Evolutionary conservation across 2,888 invertebrate genomes (phyloP).

Genomic region (Athetis lepigone): DNA sequence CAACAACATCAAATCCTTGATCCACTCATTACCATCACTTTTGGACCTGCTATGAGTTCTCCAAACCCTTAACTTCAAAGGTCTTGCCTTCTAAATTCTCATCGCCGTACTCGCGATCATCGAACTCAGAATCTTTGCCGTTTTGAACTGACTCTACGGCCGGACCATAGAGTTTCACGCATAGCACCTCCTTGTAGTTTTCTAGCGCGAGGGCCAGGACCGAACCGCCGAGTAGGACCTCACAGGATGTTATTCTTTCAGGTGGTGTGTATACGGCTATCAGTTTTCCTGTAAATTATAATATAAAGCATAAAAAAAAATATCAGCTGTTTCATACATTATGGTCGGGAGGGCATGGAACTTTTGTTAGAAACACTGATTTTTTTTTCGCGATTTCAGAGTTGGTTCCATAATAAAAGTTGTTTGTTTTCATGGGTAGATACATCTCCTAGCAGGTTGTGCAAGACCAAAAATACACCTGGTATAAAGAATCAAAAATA

Average conservation of each 20-base stretch:
- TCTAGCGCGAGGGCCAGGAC: conserved; percentile 93
- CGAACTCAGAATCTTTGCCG: conserved; percentile 87
- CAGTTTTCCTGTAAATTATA: conserved; percentile 91
- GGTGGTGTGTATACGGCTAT: conserved; percentile 95
- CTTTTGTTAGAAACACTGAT: too few relatives aligned
- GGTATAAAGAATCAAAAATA: too few relatives aligned
- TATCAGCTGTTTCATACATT: too few relatives aligned
- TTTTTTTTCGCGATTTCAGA: too few relatives aligned
- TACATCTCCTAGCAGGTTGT: too few relatives aligned
- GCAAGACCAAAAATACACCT: too few relatives aligned
- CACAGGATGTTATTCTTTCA: conserved; percentile 93
- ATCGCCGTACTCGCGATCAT: conserved; percentile 87
- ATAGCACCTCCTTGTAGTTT: conserved; percentile 92
- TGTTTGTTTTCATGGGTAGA: too few relatives aligned
- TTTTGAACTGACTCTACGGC: conserved; percentile 77
- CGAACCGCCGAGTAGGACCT: conserved; percentile 93
- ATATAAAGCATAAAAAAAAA: too few relatives aligned
- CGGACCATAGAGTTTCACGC: conserved; percentile 90
- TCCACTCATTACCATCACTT: conserved; percentile 21
- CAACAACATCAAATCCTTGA: conserved; percentile 38
- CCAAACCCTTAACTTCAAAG: conserved; percentile 90
- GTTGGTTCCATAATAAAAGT: too few relatives aligned
- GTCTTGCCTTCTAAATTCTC: conserved; percentile 75
- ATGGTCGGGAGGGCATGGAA: too few relatives aligned
- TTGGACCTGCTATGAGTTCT: conserved; percentile 77